phyloP scores from a whole-genome alignment of 2,888 invertebrate species.

The Cancer borealis region DNA sequence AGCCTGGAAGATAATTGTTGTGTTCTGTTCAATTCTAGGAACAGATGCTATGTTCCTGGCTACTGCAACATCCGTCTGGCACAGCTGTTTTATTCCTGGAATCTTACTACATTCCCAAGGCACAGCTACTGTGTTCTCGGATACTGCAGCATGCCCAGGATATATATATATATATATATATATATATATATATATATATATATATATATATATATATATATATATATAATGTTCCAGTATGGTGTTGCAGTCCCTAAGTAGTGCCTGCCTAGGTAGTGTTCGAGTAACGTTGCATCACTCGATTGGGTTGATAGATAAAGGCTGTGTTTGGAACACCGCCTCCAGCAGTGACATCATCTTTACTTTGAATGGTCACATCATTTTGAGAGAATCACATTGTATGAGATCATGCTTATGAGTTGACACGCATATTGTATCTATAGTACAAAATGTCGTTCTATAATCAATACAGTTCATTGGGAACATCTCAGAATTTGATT shows the following conservation, averaged over 20 bases:
- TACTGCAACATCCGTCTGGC: too few relatives aligned
- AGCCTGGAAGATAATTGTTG: too few relatives aligned
- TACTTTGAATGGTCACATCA: neutral
- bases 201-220: too few relatives aligned
- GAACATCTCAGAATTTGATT: neutral
- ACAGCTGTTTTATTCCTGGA: neutral
- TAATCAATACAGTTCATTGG: neutral
- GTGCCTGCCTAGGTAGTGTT: neutral
- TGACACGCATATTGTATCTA: neutral
- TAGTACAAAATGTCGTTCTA: neutral
- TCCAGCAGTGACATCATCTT: neutral
- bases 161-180: too few relatives aligned
- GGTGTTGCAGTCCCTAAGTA: neutral
- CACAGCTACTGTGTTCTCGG: neutral
- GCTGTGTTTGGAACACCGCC: neutral
- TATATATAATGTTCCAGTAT: neutral
- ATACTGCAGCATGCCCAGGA: neutral
- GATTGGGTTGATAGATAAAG: neutral
- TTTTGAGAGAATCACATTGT: constrained; percentile 14
- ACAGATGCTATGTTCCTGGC: too few relatives aligned
- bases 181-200: too few relatives aligned
- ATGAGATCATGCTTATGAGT: neutral
- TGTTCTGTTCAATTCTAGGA: too few relatives aligned
- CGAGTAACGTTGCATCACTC: neutral
- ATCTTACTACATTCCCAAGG: neutral